phyloP scores from a whole-genome alignment of 2,888 invertebrate genomes.

The Xiphydria camelus region DNA sequence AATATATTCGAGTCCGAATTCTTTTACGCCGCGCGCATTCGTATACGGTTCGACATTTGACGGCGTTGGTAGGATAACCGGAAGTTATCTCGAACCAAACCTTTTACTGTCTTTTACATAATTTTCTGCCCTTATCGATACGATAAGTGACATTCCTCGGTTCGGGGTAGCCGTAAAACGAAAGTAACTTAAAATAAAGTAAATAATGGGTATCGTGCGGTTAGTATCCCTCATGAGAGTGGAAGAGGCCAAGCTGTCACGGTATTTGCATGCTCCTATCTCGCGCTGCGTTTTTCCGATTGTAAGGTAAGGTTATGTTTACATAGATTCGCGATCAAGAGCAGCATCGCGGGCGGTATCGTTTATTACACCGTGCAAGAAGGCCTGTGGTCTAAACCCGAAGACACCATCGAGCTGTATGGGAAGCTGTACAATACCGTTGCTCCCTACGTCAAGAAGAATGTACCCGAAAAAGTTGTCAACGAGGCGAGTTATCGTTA shows the following conservation, averaged over 20 bases:
- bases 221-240: conserved; percentile 31
- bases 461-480: conserved; percentile 38
- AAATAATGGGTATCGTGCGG: conserved; percentile 42
- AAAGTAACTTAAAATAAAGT: conserved; percentile 3
- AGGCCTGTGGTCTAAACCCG: conserved; percentile 54
- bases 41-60: conserved; percentile 1
- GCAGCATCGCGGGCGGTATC: conserved; percentile 48
- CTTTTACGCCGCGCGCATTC: too few relatives aligned
- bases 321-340: conserved; percentile 47
- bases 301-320: conserved; percentile 12
- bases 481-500: conserved; percentile 37
- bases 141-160: background rate
- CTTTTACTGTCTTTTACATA: conserved; percentile 15
- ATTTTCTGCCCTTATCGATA: conserved; percentile 11
- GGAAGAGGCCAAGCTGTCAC: conserved; percentile 12
- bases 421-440: conserved; percentile 42
- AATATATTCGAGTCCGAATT: too few relatives aligned
- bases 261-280: conserved; percentile 12
- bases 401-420: conserved; percentile 51
- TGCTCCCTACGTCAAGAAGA: conserved; percentile 42
- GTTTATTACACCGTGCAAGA: conserved; percentile 49
- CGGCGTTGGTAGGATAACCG: background rate
- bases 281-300: background rate
- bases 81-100: conserved; percentile 3
- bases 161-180: background rate